These are phyloP conservation scores for Tubulanus polymorphus DNA, from an alignment of 2,888 invertebrate species.

Conservation along the genomic window DNA sequence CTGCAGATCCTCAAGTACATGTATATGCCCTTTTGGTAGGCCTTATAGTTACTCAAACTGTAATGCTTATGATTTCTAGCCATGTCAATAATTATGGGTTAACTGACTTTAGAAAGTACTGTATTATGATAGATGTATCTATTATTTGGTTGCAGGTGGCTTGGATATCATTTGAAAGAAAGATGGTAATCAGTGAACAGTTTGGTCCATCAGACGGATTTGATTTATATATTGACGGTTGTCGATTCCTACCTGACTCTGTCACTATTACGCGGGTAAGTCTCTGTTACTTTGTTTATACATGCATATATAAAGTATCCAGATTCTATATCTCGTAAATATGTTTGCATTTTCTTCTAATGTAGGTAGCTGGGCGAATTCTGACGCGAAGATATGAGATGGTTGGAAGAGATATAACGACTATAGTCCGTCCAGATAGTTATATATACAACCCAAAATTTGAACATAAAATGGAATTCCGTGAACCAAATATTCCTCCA, in stretches of 20 bases:
- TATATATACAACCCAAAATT: constrained; percentile 50
- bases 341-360: constrained; percentile 8
- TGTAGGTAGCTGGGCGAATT: constrained; percentile 44
- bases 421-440: constrained; percentile 40
- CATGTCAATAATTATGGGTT: no score
- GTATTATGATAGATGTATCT: no score
- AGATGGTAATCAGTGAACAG: constrained; percentile 35
- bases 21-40: no score
- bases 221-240: constrained; percentile 49
- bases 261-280: constrained; percentile 44
- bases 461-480: constrained; percentile 40
- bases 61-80: no score
- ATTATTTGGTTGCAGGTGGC: constrained; percentile 27
- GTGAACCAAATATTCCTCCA: constrained; percentile 44
- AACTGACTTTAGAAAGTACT: no score
- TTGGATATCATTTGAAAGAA: constrained; percentile 41
- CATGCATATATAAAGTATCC: no score
- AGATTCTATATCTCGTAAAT: no score
- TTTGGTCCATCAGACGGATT: constrained; percentile 45
- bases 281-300: no score
- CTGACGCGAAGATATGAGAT: constrained; percentile 40
- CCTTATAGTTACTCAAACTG: no score
- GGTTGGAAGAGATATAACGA: constrained; percentile 41
- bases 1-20: no score
- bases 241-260: constrained; percentile 46